Evolutionary conservation across 2,888 invertebrate genomes (phyloP), one percentile per base, ranked within the genome.

Genomic region (Metellina segmentata): DNA sequence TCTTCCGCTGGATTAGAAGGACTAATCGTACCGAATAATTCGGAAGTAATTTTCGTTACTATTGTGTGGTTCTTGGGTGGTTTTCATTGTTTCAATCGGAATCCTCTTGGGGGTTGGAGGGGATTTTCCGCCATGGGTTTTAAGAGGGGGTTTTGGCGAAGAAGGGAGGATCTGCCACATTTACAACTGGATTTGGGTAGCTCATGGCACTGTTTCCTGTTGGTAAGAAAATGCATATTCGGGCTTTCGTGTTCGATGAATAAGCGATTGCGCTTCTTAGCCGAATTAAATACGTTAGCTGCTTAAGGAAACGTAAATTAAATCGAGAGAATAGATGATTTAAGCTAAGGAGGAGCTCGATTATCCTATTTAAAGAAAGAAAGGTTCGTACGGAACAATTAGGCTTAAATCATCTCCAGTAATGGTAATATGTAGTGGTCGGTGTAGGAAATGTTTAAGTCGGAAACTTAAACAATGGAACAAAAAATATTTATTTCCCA

Each of bases 41-140:
- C 48, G 75, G 19, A 8, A 19, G 86, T 16, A 78, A 78, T 70
- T 86, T 86, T 86, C 86, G 70, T 86, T 86, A 51, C 86, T 78
- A 78, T 79, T 78, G 70, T 19, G n/a, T 20, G n/a, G 19, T 77
- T 75, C 48, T 75, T 11, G 49, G 51, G 51, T 34, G 49, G 69
- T 61, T 48, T 61, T 75, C 85, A 85, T 85, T 85, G 85, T 85
- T 75, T 82, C 49, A 19, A 19, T 49, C 34, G 34, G 4, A 34
- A 34, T 34, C 34, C 34, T 34, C 34, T 34, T 34, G 79, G 53
- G 34, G 61, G 53, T 79, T 79, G 53, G 61, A 4, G 34, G 79
- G 20, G 16, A 79, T 11, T 16, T 34, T 7, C 34, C 34, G 4
- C 34, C 34, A 34, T 34, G 34, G 34, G 34, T 34, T 34, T 34